These are phyloP conservation scores for Epirrhoe tristata DNA, from an alignment of 2,888 invertebrate genomes.

Conservation along the genomic window DNA sequence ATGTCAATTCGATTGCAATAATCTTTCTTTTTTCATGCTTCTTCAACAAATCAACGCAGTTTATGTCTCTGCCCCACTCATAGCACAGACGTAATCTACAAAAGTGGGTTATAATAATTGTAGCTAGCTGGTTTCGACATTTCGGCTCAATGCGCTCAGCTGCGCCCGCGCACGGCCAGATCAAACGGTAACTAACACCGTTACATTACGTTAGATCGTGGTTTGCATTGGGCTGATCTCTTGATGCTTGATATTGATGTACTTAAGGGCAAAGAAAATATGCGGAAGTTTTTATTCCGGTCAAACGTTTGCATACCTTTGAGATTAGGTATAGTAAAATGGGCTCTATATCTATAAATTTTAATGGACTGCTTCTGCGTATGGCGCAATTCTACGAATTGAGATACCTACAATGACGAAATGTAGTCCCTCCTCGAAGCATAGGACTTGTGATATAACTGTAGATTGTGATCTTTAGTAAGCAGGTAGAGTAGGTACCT, in stretches of 20 bases:
- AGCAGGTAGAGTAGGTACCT: slow-evolving; percentile 16
- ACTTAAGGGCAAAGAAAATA: slow-evolving; percentile 9
- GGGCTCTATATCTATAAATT: background rate
- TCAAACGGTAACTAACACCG: slow-evolving; percentile 63
- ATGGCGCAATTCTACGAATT: background rate
- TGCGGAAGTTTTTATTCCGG: slow-evolving; percentile 18
- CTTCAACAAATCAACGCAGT: background rate
- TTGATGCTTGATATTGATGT: slow-evolving; percentile 9
- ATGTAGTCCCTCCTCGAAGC: background rate
- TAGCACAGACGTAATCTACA: slow-evolving; percentile 57
- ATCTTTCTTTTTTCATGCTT: background rate
- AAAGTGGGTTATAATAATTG: slow-evolving; percentile 66
- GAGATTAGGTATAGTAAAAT: background rate
- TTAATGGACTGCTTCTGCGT: background rate
- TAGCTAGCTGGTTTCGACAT: slow-evolving; percentile 64
- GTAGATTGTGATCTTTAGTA: slow-evolving; percentile 10
- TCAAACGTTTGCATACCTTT: slow-evolving; percentile 4
- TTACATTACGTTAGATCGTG: slow-evolving; percentile 47
- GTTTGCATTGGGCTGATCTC: slow-evolving; percentile 19
- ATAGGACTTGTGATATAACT: slow-evolving; percentile 7
- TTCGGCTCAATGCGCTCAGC: slow-evolving; percentile 49
- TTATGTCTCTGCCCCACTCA: slow-evolving; percentile 8
- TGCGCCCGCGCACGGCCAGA: slow-evolving; percentile 37
- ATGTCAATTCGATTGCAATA: background rate
- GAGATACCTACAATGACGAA: background rate